Conservation (phyloP, 2,113 vertebrate species). For the Callorhinus ursinus region DNA sequence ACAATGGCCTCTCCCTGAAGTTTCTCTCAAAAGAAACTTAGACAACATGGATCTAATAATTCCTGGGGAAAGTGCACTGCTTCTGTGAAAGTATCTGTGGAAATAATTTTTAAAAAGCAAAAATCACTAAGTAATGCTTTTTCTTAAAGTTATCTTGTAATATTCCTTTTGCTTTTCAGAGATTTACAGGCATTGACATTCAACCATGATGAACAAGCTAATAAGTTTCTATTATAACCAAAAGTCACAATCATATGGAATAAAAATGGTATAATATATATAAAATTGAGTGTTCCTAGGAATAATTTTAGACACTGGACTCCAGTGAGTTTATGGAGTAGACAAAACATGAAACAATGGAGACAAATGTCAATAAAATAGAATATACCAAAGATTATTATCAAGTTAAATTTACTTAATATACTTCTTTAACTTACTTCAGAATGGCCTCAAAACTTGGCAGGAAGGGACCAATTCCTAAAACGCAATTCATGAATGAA, state of each 20-base stretch:
- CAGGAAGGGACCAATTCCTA: not conserved
- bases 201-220: not conserved
- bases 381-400: not conserved
- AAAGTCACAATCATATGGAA: not conserved
- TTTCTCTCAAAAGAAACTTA: not conserved
- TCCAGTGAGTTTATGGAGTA: not conserved
- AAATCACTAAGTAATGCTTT: not conserved
- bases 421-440: not conserved
- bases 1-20: not conserved
- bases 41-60: conserved; percentile 5
- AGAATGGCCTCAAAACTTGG: not conserved
- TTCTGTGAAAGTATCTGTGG: not conserved
- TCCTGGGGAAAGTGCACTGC: not conserved
- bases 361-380: conserved; percentile 1
- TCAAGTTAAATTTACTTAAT: not conserved
- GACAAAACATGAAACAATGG: not conserved
- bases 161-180: not conserved
- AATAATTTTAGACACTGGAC: not conserved
- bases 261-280: not conserved
- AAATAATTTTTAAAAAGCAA: conserved; percentile 11
- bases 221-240: not conserved
- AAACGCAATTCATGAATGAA: not conserved
- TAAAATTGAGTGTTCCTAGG: not conserved
- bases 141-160: not conserved
- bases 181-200: not conserved